A percentile compares a stretch with the other conserved stretches of the same genome.
Evolutionary conservation across 2,888 invertebrate species (phyloP).

Genomic region (Phaedon cochleariae): DNA sequence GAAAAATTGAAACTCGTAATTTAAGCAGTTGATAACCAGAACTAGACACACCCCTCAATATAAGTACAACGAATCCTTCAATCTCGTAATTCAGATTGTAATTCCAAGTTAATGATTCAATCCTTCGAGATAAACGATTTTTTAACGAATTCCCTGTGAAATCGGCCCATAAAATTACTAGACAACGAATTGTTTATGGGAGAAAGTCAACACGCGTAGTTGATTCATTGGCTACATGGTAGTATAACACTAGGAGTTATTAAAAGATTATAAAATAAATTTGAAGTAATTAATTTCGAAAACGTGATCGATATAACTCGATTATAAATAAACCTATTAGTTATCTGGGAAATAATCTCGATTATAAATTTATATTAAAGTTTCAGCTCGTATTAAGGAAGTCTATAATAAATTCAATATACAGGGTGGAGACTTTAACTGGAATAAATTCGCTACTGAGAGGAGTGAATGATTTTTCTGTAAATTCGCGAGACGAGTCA

Average conservation of each 20-base stretch:
- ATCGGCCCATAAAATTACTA: conserved; percentile 35
- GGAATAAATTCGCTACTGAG: too few species aligned
- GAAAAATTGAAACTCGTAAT: neutral
- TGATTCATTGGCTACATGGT: conserved; percentile 23
- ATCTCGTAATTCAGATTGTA: neutral
- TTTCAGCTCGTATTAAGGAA: too few species aligned
- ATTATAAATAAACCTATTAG: neutral
- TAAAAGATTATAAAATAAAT: neutral
- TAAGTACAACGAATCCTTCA: neutral
- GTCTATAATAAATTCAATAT: too few species aligned
- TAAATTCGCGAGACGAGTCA: too few species aligned
- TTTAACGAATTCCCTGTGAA: conserved; percentile 25
- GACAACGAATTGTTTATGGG: conserved; percentile 42
- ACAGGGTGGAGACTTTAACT: too few species aligned
- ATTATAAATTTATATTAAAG: neutral
- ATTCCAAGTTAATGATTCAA: conserved; percentile 1
- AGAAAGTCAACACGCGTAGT: conserved; percentile 41
- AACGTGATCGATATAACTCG: conserved; percentile 1
- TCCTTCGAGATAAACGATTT: conserved; percentile 17
- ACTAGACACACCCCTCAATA: neutral
- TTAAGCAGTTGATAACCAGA: neutral
- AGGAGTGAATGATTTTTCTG: too few species aligned
- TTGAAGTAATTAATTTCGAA: neutral
- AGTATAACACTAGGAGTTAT: neutral
- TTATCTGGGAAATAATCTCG: neutral